Evolutionary conservation across 2,888 invertebrate species (phyloP), one percentile per base, ranked within the genome.

Genomic region (Agriotes lineatus): DNA sequence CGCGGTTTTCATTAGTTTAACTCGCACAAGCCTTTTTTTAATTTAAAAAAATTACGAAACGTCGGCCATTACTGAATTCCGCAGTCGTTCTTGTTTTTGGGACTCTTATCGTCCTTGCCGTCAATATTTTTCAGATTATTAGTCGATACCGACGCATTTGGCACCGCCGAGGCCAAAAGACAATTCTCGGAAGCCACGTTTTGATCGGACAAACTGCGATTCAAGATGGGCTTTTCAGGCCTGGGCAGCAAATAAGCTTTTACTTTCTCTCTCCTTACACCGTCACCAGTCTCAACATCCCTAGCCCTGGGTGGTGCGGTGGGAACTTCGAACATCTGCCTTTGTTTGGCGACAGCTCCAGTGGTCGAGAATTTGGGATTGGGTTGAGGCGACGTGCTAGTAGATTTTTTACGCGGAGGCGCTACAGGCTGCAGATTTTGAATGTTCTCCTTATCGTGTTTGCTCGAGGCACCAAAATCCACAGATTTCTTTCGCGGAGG

Each of bases 51-150:
- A 14, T 42, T 42, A 42, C 12, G 16, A 20, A 20, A 44, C 16
- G 25, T 25, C 25, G 7, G 22, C 22, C 67, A 56, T 75, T 79
- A 82, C 71, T 82, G 82, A 62, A 82, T 76, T 69, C 74, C 75
- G 63, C 82, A 82, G 75, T 82, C 82, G 75, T 81, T 82, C 68
- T 77, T 73, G 44, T 71, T 71, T 70, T 76, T 74, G 33, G 70
- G 64, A 61, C 70, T 65, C 54, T 73, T 68, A 72, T 18, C 10
- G 74, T 56, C 73, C 63, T 64, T 74, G 76, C 45, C 67, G 10
- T 54, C 62, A 16, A n/a, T 1, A 16, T 59, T 56, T 25, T 62
- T 64, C 25, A 64, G 48, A 57, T 64, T 56, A 35, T 44, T 64
- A 3, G 64, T 64, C 4, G 64, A 64, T 16, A 22, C 35, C 3